Percentiles rank a stretch among this genome's conserved stretches.
Conservation (phyloP, 1,140 invertebrate species). For the Marisa cornuarietis region DNA sequence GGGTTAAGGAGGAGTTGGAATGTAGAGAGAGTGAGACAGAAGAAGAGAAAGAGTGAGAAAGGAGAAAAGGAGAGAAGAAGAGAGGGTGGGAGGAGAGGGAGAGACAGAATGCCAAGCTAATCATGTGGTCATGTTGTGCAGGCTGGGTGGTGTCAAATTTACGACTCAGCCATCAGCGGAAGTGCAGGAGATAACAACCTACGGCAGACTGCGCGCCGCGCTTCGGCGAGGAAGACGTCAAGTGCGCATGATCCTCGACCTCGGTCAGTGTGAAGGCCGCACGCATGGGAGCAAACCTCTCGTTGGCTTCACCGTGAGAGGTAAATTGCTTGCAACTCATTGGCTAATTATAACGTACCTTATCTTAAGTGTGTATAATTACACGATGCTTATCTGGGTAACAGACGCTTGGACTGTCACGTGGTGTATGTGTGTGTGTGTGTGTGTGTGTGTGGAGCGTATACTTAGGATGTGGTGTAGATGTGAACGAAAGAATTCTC, state of each 20-base stretch:
- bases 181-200: slow-evolving; percentile 9
- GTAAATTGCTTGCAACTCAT: not conserved
- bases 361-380: too few species aligned
- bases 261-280: not conserved
- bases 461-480: too few species aligned
- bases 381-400: too few species aligned
- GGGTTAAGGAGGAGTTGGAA: too few species aligned
- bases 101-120: not conserved
- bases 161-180: slow-evolving; percentile 1
- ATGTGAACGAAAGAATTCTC: too few species aligned
- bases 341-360: too few species aligned
- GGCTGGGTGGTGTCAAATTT: slow-evolving; percentile 13
- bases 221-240: slow-evolving; percentile 4
- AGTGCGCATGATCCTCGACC: slow-evolving; percentile 16
- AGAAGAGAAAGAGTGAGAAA: too few species aligned
- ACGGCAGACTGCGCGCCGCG: slow-evolving; percentile 8
- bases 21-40: too few species aligned
- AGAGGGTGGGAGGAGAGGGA: not conserved
- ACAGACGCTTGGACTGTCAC: too few species aligned
- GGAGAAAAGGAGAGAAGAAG: too few species aligned
- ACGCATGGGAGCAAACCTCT: slow-evolving; percentile 10
- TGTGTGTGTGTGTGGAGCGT: too few species aligned
- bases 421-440: too few species aligned
- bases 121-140: not conserved
- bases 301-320: slow-evolving; percentile 21